A percentile compares a stretch with the other conserved stretches of the same genome.
These are phyloP conservation scores for Prietella phreatophila DNA, from an alignment of 2,113 vertebrate genomes.

Conservation along the genomic window DNA sequence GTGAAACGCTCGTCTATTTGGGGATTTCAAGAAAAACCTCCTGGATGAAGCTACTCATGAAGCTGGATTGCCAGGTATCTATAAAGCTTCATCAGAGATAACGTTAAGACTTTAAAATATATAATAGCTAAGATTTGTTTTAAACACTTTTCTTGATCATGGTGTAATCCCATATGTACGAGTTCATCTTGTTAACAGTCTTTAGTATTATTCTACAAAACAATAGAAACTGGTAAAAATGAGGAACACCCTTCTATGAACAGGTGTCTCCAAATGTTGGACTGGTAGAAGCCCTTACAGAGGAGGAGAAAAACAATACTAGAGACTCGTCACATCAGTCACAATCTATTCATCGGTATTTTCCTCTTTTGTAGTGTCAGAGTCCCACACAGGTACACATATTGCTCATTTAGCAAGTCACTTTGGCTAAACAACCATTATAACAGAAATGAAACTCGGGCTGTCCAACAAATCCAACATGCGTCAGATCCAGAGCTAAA, in stretches of 20 bases:
- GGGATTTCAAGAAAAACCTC: background rate
- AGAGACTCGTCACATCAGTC: background rate
- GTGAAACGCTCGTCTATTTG: background rate
- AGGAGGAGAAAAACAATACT: too few species aligned
- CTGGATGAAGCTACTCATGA: background rate
- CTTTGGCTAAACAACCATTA: background rate
- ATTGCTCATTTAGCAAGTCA: background rate
- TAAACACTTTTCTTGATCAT: background rate
- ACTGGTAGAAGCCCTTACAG: background rate
- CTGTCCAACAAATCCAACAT: background rate
- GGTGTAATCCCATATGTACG: background rate
- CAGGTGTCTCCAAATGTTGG: background rate
- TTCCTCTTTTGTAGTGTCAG: background rate
- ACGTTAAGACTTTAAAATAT: background rate
- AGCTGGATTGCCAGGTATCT: background rate
- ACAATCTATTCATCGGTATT: background rate
- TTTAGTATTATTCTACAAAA: background rate
- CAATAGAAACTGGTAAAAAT: background rate
- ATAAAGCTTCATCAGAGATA: background rate
- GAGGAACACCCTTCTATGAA: background rate
- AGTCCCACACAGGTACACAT: background rate
- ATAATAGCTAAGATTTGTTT: background rate
- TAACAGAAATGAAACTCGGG: conserved; percentile 1
- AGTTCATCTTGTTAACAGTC: background rate
- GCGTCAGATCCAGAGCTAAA: background rate